Base-by-base conservation (phyloP, 2,797 vertebrate genomes). In the Xyrichtys novacula region DNA sequence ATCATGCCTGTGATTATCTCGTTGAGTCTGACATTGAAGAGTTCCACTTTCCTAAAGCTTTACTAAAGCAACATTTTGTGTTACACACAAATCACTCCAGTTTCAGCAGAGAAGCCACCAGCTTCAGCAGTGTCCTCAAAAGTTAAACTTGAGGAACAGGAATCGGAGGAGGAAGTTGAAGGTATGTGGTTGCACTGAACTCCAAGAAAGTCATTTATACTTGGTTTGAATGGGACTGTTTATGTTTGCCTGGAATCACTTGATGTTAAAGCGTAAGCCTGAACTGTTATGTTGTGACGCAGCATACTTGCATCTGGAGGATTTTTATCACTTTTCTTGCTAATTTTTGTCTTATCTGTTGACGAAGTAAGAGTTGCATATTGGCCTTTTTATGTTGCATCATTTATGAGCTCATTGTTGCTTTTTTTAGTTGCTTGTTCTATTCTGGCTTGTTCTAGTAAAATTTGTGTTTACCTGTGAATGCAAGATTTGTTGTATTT, bases 151-250 rank as follows among this genome's bases (percentile, higher is more conserved):
- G 43, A 76, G 50, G 76, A 69, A 53, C 71, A 68, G 17, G 76
- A 83, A 60, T 38, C 62, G 28, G 63, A 36, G 63, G 66, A 68
- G 20, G 49, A 5, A 59, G 65, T 16, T 74, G 74, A 84, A 85
- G 83, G 78, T 88, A 84, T 76, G 82, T 85, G 44, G n/a, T 31
- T 6, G 34, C 7, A 17, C 9, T 47, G 1, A n/a, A n/a, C n/a
- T n/a, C n/a, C n/a, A n/a, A n/a, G n/a, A n/a, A n/a, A n/a, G n/a
- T n/a, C n/a, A n/a, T n/a, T n/a, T n/a, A n/a, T n/a, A n/a, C n/a
- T n/a, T n/a, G n/a, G n/a, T n/a, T n/a, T n/a, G n/a, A n/a, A n/a
- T n/a, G n/a, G n/a, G n/a, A n/a, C n/a, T n/a, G n/a, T 32, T 8
- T 32, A 9, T 40, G 9, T 32, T 39, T 39, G 38, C 16, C 38